These are phyloP conservation scores for Myotis lucifugus DNA, from an alignment of 2,113 vertebrate genomes.

Conservation along the genomic window DNA sequence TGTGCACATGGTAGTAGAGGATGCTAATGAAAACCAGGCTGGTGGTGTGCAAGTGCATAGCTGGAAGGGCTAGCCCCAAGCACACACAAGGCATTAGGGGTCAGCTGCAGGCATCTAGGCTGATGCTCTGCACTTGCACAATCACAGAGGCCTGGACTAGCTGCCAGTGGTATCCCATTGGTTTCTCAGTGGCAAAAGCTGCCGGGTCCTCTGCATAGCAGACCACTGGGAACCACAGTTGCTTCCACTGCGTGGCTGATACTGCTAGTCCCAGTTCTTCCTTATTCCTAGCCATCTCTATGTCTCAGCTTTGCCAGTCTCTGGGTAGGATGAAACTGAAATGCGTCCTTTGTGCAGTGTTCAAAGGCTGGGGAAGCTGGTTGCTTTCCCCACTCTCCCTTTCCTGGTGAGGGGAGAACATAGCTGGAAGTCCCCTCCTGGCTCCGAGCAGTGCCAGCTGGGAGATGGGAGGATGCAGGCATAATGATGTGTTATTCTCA, in stretches of 20 bases:
- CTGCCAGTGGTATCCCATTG: neutral
- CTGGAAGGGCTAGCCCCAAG: neutral
- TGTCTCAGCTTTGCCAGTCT: neutral
- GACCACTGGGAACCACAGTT: neutral
- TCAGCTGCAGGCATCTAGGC: neutral
- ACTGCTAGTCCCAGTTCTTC: neutral
- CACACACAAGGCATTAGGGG: neutral
- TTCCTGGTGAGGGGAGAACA: neutral
- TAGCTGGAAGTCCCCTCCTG: neutral
- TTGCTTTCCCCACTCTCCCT: neutral
- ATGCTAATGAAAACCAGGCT: neutral
- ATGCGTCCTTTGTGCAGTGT: neutral
- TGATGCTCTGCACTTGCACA: neutral
- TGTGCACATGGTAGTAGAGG: neutral
- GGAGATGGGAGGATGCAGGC: neutral
- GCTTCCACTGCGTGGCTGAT: neutral
- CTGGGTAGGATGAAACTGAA: neutral
- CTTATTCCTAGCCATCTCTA: neutral
- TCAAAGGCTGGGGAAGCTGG: neutral
- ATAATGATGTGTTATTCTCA: neutral
- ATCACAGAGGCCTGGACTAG: neutral
- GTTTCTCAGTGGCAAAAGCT: neutral
- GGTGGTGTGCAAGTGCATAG: neutral
- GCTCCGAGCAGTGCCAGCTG: neutral
- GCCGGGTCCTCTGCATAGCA: neutral